These are phyloP conservation scores for Hesperia comma DNA, from an alignment of 2,888 invertebrate species.

Conservation along the genomic window DNA sequence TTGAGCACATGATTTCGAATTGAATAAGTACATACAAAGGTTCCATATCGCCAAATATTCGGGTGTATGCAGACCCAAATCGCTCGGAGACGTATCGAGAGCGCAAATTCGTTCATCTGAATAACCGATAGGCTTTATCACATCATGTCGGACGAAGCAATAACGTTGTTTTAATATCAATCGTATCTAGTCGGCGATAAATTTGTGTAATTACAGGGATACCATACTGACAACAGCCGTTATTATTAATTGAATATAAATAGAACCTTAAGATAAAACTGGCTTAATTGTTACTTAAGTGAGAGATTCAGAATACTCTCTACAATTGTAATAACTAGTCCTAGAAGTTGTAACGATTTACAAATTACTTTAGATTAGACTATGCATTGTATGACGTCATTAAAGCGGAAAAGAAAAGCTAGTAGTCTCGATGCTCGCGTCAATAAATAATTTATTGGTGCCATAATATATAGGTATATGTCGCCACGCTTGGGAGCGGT, in stretches of 20 bases:
- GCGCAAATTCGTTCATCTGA: constrained; percentile 62
- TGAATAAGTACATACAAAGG: constrained; percentile 57
- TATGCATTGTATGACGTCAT: neutral
- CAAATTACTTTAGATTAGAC: neutral
- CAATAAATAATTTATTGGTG: constrained; percentile 71
- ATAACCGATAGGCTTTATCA: constrained; percentile 69
- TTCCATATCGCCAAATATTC: constrained; percentile 64
- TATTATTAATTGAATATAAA: constrained; percentile 22
- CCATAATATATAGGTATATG: constrained; percentile 61
- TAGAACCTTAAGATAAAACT: constrained; percentile 3
- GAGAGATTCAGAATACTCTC: neutral
- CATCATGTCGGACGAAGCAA: constrained; percentile 53
- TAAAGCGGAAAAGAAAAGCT: constrained; percentile 12
- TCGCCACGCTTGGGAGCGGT: constrained; percentile 73
- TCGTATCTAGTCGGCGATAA: constrained; percentile 52
- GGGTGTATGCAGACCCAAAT: constrained; percentile 49
- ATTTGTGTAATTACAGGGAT: constrained; percentile 40
- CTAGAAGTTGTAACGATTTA: too few species aligned
- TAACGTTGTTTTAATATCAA: constrained; percentile 55
- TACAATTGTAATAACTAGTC: neutral
- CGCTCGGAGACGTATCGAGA: constrained; percentile 52
- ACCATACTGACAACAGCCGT: constrained; percentile 18
- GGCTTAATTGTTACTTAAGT: neutral
- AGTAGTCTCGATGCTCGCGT: constrained; percentile 41
- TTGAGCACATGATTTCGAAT: constrained; percentile 56